Evolutionary conservation across 2,797 vertebrate genomes (phyloP).

Genomic region (Aselliscus stoliczkanus): DNA sequence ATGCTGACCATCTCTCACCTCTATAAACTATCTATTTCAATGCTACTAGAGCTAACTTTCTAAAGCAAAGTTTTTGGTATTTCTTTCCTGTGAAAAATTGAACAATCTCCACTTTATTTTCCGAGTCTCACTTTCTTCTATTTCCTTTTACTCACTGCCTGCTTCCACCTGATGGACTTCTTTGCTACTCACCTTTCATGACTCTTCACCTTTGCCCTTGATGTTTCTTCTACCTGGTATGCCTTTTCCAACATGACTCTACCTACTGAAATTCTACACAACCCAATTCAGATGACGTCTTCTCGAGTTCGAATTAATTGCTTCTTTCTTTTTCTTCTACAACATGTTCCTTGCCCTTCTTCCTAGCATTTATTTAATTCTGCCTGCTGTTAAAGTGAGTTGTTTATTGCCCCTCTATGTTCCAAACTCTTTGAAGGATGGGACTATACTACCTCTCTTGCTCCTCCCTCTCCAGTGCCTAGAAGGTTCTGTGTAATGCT

Average conservation of each 20-base stretch:
- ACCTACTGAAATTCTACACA: too few species aligned
- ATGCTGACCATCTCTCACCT: neutral
- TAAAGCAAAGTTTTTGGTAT: neutral
- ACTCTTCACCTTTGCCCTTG: neutral
- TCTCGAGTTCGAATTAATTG: neutral
- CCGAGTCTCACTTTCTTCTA: neutral
- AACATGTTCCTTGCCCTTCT: neutral
- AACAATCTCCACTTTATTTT: neutral
- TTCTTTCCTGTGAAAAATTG: neutral
- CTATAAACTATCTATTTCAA: neutral
- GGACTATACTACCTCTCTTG: neutral
- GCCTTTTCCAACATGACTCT: neutral
- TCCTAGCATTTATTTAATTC: neutral
- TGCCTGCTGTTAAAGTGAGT: neutral
- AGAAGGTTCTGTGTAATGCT: neutral
- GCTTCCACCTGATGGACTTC: rapidly evolving
- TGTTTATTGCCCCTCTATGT: neutral
- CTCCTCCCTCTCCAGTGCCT: neutral
- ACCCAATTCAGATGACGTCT: neutral
- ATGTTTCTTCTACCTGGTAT: neutral
- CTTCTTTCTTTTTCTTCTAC: neutral
- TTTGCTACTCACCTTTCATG: rapidly evolving
- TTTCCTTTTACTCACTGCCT: neutral
- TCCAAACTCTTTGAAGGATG: neutral
- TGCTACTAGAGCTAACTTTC: neutral